Evolutionary conservation across 2,888 invertebrate genomes (phyloP), one percentile per base, ranked within the genome.

Genomic region (Plagiodera versicolora): DNA sequence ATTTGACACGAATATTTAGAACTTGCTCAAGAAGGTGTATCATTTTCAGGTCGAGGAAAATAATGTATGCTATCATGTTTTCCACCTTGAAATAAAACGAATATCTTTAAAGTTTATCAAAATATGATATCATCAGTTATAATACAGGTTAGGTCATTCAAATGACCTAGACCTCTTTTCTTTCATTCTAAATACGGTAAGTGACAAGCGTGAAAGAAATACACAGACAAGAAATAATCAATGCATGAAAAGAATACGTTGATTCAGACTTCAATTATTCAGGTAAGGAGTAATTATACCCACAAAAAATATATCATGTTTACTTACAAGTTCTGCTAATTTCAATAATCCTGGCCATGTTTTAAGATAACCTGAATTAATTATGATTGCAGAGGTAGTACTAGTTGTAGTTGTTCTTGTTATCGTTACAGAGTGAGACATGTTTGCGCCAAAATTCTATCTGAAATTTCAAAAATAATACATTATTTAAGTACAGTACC

Each of bases 371-470:
- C 91, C 90, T 5, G 89, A 89, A 80, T 95, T 94, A 65, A 94
- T 81, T 70, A 92, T 86, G 67, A 94, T 83, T 8, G 89, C 86
- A 9, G 91, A 89, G 17, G 92, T 89, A 24, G 89, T 86, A 19
- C 89, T 85, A 9, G 90, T 88, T 62, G 91, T 91, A 54, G 92
- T 93, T 28, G 91, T 92, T 74, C 92, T 84, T 24, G 93, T 94
- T 61, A 94, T 91, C 49, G 94, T 94, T 70, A 94, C 91, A 32
- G 91, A 85, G 81, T 94, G 94, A 67, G 94, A 94, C 94, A 94
- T 94, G 72, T 80, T 87, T 48, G 17, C 19, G 10, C 1, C 39
- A 39, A n/a, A 10, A 44, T 53, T 46, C 18, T 60, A 61, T 53
- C 64, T 67, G 57, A 54, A 67, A 65, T 58, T 20, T 30, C 39